phyloP scores from a whole-genome alignment of 2,888 invertebrate species.

The Agrochola litura region DNA sequence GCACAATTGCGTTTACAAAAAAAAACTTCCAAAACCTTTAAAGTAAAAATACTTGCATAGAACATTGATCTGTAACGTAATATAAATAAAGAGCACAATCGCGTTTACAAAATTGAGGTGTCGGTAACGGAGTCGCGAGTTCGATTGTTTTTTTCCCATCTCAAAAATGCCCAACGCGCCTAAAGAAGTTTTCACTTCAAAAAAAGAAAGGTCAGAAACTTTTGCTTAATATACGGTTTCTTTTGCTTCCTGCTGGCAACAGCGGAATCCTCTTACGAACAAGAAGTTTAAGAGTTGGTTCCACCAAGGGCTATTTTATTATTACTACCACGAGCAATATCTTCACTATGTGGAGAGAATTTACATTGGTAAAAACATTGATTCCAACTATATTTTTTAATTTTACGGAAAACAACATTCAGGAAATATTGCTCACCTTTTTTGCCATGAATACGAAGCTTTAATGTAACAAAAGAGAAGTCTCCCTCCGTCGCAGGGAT shows the following conservation, averaged over 20 bases:
- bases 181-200: too few relatives aligned
- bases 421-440: neutral
- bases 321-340: neutral
- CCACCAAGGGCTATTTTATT: neutral
- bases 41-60: too few relatives aligned
- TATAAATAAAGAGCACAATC: too few relatives aligned
- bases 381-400: neutral
- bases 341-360: neutral
- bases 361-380: neutral
- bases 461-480: conserved; percentile 42
- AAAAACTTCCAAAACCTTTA: too few relatives aligned
- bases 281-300: neutral
- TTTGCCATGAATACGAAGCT: conserved; percentile 11
- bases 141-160: too few relatives aligned
- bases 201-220: neutral
- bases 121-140: too few relatives aligned
- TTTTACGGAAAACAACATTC: neutral
- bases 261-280: neutral
- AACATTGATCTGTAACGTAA: too few relatives aligned
- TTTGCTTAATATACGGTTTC: neutral
- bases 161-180: too few relatives aligned
- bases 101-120: too few relatives aligned
- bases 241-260: neutral
- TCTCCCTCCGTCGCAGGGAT: conserved; percentile 24
- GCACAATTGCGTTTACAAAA: too few relatives aligned